These are phyloP conservation scores for Trichomalopsis sarcophagae DNA, from an alignment of 1,140 invertebrate genomes.

Conservation along the genomic window DNA sequence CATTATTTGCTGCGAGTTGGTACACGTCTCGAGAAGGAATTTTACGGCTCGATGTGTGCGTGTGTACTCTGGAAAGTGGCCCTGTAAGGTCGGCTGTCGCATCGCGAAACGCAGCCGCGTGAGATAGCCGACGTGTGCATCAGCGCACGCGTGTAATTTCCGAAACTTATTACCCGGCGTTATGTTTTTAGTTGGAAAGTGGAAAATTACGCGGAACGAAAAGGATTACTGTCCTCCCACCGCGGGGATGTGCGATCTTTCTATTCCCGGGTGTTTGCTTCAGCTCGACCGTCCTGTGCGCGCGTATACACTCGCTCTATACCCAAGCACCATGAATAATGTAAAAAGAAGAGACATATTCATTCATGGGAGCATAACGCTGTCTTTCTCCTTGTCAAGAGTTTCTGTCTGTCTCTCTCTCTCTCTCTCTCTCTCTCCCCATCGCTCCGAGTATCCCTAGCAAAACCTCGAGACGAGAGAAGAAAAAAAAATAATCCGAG, in stretches of 20 bases:
- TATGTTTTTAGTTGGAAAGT: neutral
- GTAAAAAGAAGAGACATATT: neutral
- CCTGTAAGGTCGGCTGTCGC: neutral
- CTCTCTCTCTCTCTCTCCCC: too few species aligned
- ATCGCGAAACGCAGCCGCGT: too few species aligned
- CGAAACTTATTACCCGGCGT: neutral
- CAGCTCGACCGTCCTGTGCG: neutral
- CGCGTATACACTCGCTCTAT: neutral
- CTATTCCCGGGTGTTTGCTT: neutral
- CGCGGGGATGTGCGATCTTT: too few species aligned
- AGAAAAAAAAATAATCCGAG: neutral
- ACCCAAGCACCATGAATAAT: neutral
- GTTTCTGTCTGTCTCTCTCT: too few species aligned
- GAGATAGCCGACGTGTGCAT: neutral
- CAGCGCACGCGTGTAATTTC: neutral
- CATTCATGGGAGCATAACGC: neutral
- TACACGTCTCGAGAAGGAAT: neutral
- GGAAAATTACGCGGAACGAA: too few species aligned
- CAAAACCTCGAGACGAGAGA: neutral
- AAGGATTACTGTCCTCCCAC: too few species aligned
- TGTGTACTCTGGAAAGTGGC: neutral
- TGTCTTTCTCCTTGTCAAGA: neutral
- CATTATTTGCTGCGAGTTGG: neutral
- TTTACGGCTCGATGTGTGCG: neutral
- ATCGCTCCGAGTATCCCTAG: neutral